Conservation (phyloP, 2,888 invertebrate species). For the Drosophila austrosaltans region DNA sequence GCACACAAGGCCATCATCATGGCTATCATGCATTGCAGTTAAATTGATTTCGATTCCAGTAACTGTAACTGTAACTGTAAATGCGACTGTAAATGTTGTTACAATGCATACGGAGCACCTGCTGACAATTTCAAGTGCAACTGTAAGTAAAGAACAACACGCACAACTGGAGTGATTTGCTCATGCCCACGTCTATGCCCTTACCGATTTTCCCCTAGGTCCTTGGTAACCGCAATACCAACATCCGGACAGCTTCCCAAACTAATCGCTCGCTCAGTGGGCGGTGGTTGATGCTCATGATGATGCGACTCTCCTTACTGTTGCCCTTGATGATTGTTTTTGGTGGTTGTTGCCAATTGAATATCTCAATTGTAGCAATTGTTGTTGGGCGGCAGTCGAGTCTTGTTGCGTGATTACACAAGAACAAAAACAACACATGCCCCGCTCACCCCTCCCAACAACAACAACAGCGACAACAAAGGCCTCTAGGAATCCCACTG, state of each 20-base stretch:
- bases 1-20: slow-evolving; percentile 38
- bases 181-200: slow-evolving; percentile 3
- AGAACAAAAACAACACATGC: slow-evolving; percentile 52
- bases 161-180: slow-evolving; percentile 70
- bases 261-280: slow-evolving; percentile 72
- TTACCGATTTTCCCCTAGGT: not conserved
- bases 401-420: slow-evolving; percentile 73
- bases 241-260: slow-evolving; percentile 76
- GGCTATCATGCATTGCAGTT: slow-evolving; percentile 54
- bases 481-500: slow-evolving; percentile 77
- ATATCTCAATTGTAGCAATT: slow-evolving; percentile 70
- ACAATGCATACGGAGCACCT: slow-evolving; percentile 79
- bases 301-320: slow-evolving; percentile 25
- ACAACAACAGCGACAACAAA: not conserved
- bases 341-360: slow-evolving; percentile 72
- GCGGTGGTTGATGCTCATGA: slow-evolving; percentile 40
- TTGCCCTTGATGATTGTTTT: slow-evolving; percentile 40
- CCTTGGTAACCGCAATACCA: slow-evolving; percentile 78
- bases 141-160: slow-evolving; percentile 63
- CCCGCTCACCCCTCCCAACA: slow-evolving; percentile 37
- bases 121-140: slow-evolving; percentile 83
- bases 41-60: slow-evolving; percentile 64
- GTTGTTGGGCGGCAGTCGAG: slow-evolving; percentile 50
- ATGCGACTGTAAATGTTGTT: slow-evolving; percentile 65
- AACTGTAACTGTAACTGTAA: slow-evolving; percentile 36